Conservation (phyloP, 2,113 vertebrate genomes). For the Lanius collurio region DNA sequence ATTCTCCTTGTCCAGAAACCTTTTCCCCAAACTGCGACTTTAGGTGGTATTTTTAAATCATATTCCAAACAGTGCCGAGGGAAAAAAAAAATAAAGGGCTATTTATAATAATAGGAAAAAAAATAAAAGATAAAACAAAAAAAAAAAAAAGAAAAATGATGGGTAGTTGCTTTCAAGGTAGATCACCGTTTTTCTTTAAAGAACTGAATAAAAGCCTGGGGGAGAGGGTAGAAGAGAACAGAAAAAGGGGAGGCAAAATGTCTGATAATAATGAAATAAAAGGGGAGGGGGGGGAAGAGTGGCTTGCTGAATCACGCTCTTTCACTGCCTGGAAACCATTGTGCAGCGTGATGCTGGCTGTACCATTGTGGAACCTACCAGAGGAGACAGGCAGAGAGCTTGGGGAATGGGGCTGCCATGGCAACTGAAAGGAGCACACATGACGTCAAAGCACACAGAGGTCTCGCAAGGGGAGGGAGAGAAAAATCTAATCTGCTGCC, state of each 20-base stretch:
- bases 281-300: conserved; percentile 27
- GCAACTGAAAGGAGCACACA: conserved; percentile 89
- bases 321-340: conserved; percentile 93
- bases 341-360: conserved; percentile 96
- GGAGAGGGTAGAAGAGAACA: conserved; percentile 31
- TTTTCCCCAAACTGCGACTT: conserved; percentile 73
- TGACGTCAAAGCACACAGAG: conserved; percentile 90
- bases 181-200: conserved; percentile 10
- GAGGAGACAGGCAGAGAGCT: conserved; percentile 78
- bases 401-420: conserved; percentile 88
- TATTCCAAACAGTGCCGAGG: conserved; percentile 75
- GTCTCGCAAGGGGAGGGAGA: conserved; percentile 61
- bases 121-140: too few relatives aligned
- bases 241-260: conserved; percentile 2
- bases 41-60: conserved; percentile 66
- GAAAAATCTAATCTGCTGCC: conserved; percentile 61
- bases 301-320: conserved; percentile 94
- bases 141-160: neutral
- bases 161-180: conserved; percentile 43
- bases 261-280: conserved; percentile 50
- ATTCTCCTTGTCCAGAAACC: conserved; percentile 79
- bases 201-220: conserved; percentile 56
- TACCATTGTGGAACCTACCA: conserved; percentile 91
- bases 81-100: neutral
- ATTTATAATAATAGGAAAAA: neutral